phyloP scores from a whole-genome alignment of 2,888 invertebrate genomes.

The Zhengitettix transpicula region DNA sequence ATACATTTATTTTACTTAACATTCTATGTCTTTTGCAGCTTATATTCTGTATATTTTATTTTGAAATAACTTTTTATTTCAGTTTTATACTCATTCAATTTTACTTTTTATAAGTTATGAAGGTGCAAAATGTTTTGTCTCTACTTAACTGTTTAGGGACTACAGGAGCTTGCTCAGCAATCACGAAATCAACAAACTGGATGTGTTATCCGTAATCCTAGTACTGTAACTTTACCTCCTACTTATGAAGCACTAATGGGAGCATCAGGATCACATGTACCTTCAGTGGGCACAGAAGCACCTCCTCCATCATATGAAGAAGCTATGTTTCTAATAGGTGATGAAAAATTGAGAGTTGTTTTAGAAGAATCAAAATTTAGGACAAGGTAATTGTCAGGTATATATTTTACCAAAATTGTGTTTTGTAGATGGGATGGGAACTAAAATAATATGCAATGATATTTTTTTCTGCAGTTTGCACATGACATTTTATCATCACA shows the following conservation, averaged over 20 bases:
- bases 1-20: too few relatives aligned
- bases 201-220: conserved; percentile 32
- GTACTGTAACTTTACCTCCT: conserved; percentile 41
- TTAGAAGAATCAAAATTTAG: conserved; percentile 8
- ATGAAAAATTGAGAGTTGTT: conserved; percentile 10
- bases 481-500: too few relatives aligned
- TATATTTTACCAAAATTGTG: not conserved
- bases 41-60: too few relatives aligned
- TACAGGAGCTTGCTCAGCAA: conserved; percentile 16
- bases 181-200: conserved; percentile 28
- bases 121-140: conserved; percentile 1
- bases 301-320: conserved; percentile 46
- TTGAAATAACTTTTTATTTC: too few relatives aligned
- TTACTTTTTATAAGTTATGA: too few relatives aligned
- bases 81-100: too few relatives aligned
- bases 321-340: conserved; percentile 30
- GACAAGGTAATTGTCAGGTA: conserved; percentile 2
- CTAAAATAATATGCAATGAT: not conserved
- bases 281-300: conserved; percentile 25
- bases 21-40: too few relatives aligned
- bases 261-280: conserved; percentile 27
- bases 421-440: not conserved
- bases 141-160: conserved; percentile 11
- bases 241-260: conserved; percentile 41
- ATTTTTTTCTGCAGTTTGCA: too few relatives aligned